Evolutionary conservation across 2,888 invertebrate genomes (phyloP).

Genomic region (Zaprionus bogoriensis): DNA sequence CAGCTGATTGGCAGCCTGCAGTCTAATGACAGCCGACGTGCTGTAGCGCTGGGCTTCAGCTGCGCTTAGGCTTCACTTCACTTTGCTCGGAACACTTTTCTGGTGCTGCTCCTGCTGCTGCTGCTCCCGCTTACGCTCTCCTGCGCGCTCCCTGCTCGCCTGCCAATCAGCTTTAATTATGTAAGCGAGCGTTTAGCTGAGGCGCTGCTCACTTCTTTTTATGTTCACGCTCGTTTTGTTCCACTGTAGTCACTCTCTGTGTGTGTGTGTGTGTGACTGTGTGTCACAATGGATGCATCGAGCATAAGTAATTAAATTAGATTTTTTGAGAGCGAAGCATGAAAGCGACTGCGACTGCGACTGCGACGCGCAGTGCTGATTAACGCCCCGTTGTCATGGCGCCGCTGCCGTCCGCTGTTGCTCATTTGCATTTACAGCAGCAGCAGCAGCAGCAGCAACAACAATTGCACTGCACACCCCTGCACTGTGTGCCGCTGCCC

Average conservation of each 20-base stretch:
- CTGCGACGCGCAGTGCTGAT: conserved; percentile 50
- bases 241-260: not conserved
- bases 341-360: conserved; percentile 37
- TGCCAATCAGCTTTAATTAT: conserved; percentile 73
- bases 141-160: conserved; percentile 3
- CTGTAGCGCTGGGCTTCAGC: too few species aligned
- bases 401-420: conserved; percentile 34
- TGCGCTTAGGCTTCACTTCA: not conserved
- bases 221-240: conserved; percentile 63
- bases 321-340: conserved; percentile 69
- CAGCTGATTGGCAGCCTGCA: conserved; percentile 48
- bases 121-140: not conserved
- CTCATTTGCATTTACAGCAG: conserved; percentile 70
- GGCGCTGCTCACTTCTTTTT: conserved; percentile 56
- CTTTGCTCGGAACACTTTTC: too few species aligned
- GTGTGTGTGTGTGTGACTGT: conserved; percentile 29
- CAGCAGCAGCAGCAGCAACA: conserved; percentile 2
- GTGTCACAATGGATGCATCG: conserved; percentile 78
- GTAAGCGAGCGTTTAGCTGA: conserved; percentile 37
- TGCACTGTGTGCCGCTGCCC: not conserved
- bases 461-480: conserved; percentile 23
- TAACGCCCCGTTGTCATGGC: conserved; percentile 44
- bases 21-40: conserved; percentile 14
- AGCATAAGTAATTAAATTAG: conserved; percentile 83
- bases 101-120: not conserved